Evolutionary conservation across 2,797 vertebrate genomes (phyloP).

Genomic region (Neopelma chrysocephalum): DNA sequence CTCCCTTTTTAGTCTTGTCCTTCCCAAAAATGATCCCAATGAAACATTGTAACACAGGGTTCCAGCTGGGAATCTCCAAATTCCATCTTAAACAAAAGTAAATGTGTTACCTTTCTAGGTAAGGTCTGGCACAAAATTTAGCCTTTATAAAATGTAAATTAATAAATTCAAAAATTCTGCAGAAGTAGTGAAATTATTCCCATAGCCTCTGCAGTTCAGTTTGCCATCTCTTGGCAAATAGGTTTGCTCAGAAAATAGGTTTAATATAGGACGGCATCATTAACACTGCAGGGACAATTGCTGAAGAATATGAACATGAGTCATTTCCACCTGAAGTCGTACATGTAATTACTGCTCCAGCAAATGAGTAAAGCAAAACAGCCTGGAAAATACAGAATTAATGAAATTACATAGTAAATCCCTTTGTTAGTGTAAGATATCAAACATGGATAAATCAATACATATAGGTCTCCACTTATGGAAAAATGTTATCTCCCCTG

Average conservation of each 20-base stretch:
- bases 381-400: background rate
- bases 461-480: accelerated
- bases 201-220: background rate
- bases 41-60: background rate
- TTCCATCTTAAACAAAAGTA: background rate
- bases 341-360: background rate
- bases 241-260: background rate
- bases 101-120: background rate
- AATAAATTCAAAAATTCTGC: background rate
- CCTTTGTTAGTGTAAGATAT: background rate
- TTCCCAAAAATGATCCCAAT: background rate
- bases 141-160: background rate
- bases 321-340: background rate
- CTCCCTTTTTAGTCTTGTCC: background rate
- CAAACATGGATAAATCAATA: background rate
- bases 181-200: background rate
- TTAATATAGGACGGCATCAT: background rate
- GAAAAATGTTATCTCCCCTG: background rate
- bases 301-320: background rate
- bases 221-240: background rate
- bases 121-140: background rate
- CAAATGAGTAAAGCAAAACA: background rate
- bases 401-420: background rate
- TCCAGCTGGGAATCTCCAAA: background rate
- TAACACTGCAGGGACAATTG: background rate